phyloP scores from a whole-genome alignment of 2,888 invertebrate genomes.

The Aporophyla lueneburgensis region DNA sequence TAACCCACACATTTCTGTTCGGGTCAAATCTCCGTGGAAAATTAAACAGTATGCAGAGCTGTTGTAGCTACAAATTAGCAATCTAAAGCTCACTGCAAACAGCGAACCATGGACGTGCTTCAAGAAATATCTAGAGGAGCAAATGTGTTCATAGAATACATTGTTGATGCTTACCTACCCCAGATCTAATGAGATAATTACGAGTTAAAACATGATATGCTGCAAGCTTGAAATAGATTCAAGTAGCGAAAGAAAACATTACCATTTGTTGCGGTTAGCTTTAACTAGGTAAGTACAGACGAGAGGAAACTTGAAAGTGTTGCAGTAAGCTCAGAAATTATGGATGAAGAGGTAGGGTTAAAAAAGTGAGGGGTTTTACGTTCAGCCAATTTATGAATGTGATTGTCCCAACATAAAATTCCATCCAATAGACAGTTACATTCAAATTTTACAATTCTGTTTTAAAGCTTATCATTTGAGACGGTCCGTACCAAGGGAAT shows the following conservation, averaged over 20 bases:
- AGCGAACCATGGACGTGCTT: slow-evolving; percentile 51
- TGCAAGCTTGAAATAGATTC: background rate
- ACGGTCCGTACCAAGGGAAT: slow-evolving; percentile 61
- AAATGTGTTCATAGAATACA: slow-evolving; percentile 37
- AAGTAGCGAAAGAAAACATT: slow-evolving; percentile 11
- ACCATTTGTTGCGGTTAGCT: background rate
- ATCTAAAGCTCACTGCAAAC: slow-evolving; percentile 54
- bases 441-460: slow-evolving; percentile 42
- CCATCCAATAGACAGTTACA: slow-evolving; percentile 29
- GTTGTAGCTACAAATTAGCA: slow-evolving; percentile 59
- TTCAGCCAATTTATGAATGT: slow-evolving; percentile 9
- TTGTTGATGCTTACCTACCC: slow-evolving; percentile 13
- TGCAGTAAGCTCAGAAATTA: background rate
- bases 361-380: background rate
- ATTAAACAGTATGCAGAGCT: slow-evolving; percentile 50
- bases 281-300: background rate
- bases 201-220: background rate
- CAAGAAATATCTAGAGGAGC: slow-evolving; percentile 28
- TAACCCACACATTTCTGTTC: background rate
- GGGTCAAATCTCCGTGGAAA: slow-evolving; percentile 39
- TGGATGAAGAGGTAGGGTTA: background rate
- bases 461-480: slow-evolving; percentile 60
- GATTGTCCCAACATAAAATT: slow-evolving; percentile 23
- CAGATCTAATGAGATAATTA: slow-evolving; percentile 16
- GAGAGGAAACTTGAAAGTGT: background rate